Evolutionary conservation across 92 coral and sea anemone species (phyloP).

Genomic region (Epizoanthus illoricatus): DNA sequence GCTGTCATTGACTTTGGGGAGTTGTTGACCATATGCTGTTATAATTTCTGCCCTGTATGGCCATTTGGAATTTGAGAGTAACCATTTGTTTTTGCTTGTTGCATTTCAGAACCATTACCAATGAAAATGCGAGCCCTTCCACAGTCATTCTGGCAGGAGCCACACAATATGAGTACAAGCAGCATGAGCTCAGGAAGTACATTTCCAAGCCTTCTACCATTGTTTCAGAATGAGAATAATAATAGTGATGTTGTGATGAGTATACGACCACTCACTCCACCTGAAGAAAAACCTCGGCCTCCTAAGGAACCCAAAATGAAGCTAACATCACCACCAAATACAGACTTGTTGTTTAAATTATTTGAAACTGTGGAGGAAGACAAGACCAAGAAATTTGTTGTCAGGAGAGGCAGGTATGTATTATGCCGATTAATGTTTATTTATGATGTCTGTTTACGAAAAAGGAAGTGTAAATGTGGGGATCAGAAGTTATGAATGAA

Average conservation of each 20-base stretch:
- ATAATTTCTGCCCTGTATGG: too few species aligned
- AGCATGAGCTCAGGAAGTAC: constrained; percentile 85
- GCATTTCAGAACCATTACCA: constrained; percentile 81
- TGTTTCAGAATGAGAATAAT: constrained; percentile 91
- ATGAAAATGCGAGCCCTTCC: constrained; percentile 97
- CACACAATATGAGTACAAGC: constrained; percentile 81
- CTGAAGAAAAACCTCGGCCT: constrained; percentile 93
- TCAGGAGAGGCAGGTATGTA: constrained; percentile 93
- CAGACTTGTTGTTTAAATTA: constrained; percentile 78
- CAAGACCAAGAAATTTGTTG: constrained; percentile 86
- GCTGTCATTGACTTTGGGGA: too few species aligned
- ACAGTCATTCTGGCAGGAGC: constrained; percentile 97
- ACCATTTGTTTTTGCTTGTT: neutral
- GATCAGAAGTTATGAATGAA: too few species aligned
- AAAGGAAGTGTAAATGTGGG: too few species aligned
- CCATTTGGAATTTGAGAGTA: neutral
- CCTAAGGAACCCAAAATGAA: constrained; percentile 88
- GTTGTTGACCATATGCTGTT: too few species aligned
- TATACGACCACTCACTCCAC: constrained; percentile 91
- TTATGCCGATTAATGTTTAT: neutral
- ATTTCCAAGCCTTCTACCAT: constrained; percentile 76
- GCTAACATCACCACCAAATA: constrained; percentile 69
- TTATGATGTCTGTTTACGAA: too few species aligned
- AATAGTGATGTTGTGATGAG: constrained; percentile 83
- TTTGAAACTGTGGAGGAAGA: constrained; percentile 92